Conservation (phyloP, 1,140 invertebrate genomes). For the Heterodera carotae region DNA sequence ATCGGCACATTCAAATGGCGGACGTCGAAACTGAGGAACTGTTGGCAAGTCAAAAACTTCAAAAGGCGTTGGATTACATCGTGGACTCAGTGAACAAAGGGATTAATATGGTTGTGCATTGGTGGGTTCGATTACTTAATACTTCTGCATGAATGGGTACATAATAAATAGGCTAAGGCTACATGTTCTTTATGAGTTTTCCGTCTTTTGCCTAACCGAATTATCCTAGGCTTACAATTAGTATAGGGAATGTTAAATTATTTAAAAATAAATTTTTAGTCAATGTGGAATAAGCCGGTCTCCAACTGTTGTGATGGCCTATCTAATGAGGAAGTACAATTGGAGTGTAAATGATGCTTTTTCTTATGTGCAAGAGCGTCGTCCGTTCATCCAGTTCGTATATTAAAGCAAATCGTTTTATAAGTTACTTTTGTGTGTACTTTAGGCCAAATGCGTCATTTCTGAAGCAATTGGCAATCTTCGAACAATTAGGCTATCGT, state of each 20-base stretch:
- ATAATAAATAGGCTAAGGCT: too few species aligned
- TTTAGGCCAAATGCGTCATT: constrained; percentile 53
- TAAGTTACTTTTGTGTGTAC: background rate
- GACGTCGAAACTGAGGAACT: constrained; percentile 44
- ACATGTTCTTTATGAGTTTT: too few species aligned
- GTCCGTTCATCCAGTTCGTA: constrained; percentile 44
- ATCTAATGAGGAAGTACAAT: constrained; percentile 52
- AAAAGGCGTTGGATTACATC: constrained; percentile 52
- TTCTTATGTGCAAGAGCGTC: constrained; percentile 45
- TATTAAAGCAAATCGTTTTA: background rate
- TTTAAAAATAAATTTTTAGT: too few species aligned
- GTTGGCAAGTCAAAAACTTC: constrained; percentile 48
- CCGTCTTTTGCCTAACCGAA: too few species aligned
- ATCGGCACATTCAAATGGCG: constrained; percentile 54
- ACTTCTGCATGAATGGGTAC: too few species aligned
- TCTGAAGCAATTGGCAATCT: constrained; percentile 43
- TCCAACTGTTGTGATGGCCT: constrained; percentile 53
- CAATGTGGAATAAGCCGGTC: constrained; percentile 56
- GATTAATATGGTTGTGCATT: constrained; percentile 58
- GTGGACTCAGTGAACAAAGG: constrained; percentile 43
- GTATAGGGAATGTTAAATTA: too few species aligned
- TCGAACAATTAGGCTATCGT: constrained; percentile 49
- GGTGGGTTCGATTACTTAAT: constrained; percentile 52
- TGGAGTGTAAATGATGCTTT: constrained; percentile 52
- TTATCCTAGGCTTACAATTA: too few species aligned